These are phyloP conservation scores for Troides aeacus DNA, from an alignment of 2,888 invertebrate species.

Conservation along the genomic window DNA sequence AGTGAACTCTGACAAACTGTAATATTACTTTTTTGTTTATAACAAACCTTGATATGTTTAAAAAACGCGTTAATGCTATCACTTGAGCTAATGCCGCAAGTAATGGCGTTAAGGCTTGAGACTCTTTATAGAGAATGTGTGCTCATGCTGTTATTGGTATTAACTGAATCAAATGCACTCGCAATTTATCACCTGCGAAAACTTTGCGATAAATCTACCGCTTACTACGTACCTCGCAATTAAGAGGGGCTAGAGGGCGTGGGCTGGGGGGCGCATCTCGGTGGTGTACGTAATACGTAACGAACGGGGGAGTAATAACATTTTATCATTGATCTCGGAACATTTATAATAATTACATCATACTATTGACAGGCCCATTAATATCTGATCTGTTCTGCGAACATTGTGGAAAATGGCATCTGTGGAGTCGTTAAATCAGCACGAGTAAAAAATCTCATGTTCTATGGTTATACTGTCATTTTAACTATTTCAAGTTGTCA, in stretches of 20 bases:
- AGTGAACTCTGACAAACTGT: neutral
- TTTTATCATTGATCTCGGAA: conserved; percentile 62
- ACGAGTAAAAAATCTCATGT: too few species aligned
- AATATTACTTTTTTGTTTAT: neutral
- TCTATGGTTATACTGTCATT: too few species aligned
- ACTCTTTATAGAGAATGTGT: conserved; percentile 26
- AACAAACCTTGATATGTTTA: neutral
- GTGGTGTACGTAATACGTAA: conserved; percentile 55
- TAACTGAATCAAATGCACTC: conserved; percentile 46
- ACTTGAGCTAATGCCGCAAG: neutral
- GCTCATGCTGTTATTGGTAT: conserved; percentile 43
- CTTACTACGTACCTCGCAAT: conserved; percentile 53
- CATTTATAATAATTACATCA: conserved; percentile 77
- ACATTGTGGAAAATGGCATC: conserved; percentile 31
- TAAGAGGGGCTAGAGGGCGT: conserved; percentile 40
- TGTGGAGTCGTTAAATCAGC: conserved; percentile 34
- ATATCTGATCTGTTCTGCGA: conserved; percentile 52
- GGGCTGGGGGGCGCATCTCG: conserved; percentile 44
- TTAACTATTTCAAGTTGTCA: too few species aligned
- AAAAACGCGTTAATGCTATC: conserved; percentile 10
- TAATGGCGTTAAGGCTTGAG: neutral
- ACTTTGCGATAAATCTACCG: conserved; percentile 43
- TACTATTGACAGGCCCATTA: conserved; percentile 70
- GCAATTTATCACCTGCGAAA: conserved; percentile 55
- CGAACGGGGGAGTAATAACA: conserved; percentile 56